phyloP scores from a whole-genome alignment of 2,797 vertebrate genomes.

The Notoglanidium macrostoma region DNA sequence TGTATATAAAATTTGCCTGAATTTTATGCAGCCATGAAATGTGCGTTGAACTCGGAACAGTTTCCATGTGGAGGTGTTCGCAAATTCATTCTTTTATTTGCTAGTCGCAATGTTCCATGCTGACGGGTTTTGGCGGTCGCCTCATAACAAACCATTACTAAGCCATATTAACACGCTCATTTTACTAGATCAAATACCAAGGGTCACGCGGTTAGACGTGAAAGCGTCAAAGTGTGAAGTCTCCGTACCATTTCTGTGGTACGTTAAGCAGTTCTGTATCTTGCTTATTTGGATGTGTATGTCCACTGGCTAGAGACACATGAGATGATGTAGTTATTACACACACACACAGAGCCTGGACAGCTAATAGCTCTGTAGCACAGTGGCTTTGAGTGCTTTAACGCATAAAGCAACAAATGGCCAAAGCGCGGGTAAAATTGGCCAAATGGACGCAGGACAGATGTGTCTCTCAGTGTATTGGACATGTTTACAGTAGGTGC shows the following conservation, averaged over 20 bases:
- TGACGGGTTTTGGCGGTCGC: too few relatives aligned
- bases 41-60: too few relatives aligned
- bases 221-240: neutral
- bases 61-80: too few relatives aligned
- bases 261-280: neutral
- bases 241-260: neutral
- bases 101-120: too few relatives aligned
- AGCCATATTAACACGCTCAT: too few relatives aligned
- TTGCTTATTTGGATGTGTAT: neutral
- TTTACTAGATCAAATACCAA: too few relatives aligned
- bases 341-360: neutral
- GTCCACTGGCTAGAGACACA: neutral
- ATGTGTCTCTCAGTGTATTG: neutral
- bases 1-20: too few relatives aligned
- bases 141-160: too few relatives aligned
- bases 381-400: slow-evolving; percentile 13
- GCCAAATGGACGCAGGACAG: neutral
- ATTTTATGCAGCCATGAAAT: too few relatives aligned
- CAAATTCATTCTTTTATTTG: too few relatives aligned
- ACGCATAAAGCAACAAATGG: neutral
- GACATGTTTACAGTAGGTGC: neutral
- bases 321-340: neutral
- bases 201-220: too few relatives aligned
- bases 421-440: neutral
- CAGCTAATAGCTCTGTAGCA: slow-evolving; percentile 1